Evolutionary conservation across 2,888 invertebrate genomes (phyloP).

Genomic region (Thymelicus sylvestris): DNA sequence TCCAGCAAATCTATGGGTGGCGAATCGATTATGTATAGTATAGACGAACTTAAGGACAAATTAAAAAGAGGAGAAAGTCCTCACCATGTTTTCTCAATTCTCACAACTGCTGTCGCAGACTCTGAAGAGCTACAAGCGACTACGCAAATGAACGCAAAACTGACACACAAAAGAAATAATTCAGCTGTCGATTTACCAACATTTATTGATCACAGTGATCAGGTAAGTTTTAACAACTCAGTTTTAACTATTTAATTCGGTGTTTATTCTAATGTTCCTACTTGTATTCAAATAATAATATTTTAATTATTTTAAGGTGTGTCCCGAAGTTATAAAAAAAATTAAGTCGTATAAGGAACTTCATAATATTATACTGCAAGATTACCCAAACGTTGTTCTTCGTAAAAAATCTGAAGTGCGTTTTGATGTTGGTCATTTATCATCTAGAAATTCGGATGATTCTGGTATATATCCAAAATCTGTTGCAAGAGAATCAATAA

Average conservation of each 20-base stretch:
- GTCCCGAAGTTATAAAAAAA: conserved; percentile 88
- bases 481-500: conserved; percentile 43
- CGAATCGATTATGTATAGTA: conserved; percentile 80
- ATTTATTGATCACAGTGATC: conserved; percentile 89
- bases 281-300: background rate
- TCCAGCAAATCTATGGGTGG: conserved; percentile 77
- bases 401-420: conserved; percentile 86
- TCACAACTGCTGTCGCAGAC: conserved; percentile 83
- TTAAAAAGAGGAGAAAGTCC: conserved; percentile 88
- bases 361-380: conserved; percentile 88
- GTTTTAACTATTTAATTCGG: background rate
- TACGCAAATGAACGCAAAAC: conserved; percentile 75
- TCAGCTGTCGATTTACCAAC: conserved; percentile 92
- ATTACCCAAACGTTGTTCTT: conserved; percentile 87
- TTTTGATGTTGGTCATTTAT: conserved; percentile 58
- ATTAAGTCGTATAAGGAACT: conserved; percentile 86
- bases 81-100: conserved; percentile 86
- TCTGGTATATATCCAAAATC: conserved; percentile 36
- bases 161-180: conserved; percentile 71
- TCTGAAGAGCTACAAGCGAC: conserved; percentile 73
- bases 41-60: conserved; percentile 87
- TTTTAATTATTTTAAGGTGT: conserved; percentile 80
- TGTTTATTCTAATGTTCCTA: conserved; percentile 5
- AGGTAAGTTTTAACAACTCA: conserved; percentile 66
- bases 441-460: conserved; percentile 33